These are phyloP conservation scores for Drosophila saltans DNA, from an alignment of 1,140 invertebrate genomes.

Conservation along the genomic window DNA sequence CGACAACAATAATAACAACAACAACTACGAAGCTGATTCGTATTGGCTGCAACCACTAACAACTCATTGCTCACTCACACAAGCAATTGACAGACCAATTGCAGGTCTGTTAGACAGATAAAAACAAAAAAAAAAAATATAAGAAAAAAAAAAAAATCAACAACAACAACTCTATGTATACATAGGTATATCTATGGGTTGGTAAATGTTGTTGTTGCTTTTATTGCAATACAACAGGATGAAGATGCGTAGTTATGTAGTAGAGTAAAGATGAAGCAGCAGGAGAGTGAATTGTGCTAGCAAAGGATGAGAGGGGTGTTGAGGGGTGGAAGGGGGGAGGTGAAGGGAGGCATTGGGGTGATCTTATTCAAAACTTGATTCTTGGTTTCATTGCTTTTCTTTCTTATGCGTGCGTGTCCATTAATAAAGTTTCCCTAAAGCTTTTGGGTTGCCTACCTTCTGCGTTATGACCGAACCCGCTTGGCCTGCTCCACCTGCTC, in stretches of 20 bases:
- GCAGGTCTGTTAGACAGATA: slow-evolving; percentile 69
- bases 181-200: slow-evolving; percentile 14
- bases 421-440: slow-evolving; percentile 56
- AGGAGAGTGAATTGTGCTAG: neutral
- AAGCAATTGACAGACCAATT: slow-evolving; percentile 75
- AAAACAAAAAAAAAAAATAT: slow-evolving; percentile 13
- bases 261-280: slow-evolving; percentile 1
- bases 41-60: slow-evolving; percentile 79
- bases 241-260: slow-evolving; percentile 6
- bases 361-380: slow-evolving; percentile 15
- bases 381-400: neutral
- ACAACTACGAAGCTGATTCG: slow-evolving; percentile 57
- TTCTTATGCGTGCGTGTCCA: slow-evolving; percentile 71
- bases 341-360: neutral
- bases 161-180: slow-evolving; percentile 22
- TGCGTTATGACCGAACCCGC: slow-evolving; percentile 68
- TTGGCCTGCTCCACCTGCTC: slow-evolving; percentile 45
- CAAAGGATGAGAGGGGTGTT: too few species aligned
- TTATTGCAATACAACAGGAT: neutral
- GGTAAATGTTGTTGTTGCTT: slow-evolving; percentile 54
- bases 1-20: slow-evolving; percentile 26
- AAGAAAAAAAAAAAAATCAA: neutral
- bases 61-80: slow-evolving; percentile 75
- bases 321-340: too few species aligned
- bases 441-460: slow-evolving; percentile 69